Evolutionary conservation across 2,797 vertebrate genomes (phyloP), one percentile per base, ranked within the genome.

Genomic region (Lacerta viridis): DNA sequence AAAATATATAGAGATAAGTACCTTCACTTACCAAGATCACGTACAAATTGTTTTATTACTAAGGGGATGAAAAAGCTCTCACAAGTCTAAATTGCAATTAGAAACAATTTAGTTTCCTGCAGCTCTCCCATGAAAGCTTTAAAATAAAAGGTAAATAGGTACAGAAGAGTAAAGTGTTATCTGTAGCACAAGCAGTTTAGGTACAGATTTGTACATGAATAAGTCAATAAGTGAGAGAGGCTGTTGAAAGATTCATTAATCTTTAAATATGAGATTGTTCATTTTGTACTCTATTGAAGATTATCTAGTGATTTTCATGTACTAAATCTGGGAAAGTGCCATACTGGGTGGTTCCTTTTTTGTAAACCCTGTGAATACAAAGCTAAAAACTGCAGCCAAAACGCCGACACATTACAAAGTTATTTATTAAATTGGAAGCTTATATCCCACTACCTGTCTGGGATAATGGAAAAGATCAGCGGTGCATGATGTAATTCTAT

Each of bases 231-330:
- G 85, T 91, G 68, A 87, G 84, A 94, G 93, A 86, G 90, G 83
- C 80, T 83, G 17, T 85, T 91, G 86, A 90, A 95, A 91, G 87
- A 96, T 93, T 90, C 92, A 93, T 96, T 95, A 93, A 92, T 95
- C 92, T 96, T 96, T 95, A 94, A 95, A 90, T 94, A 93, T 69
- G 88, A 89, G 83, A 80, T 94, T 87, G 88, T 93, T 96, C 91
- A 76, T 90, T 93, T 90, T 92, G 64, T 77, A 89, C 87, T 84
- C 86, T 92, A 61, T 88, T 90, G 75, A 0, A 0, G 80, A 93
- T 96, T 96, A 92, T 95, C 89, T 92, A 89, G 87, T 93, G 86
- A 50, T 94, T 95, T 95, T 92, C 89, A 80, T 90, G 82, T 91
- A 81, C 90, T 93, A 5, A 93, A 91, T 87, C 86, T 95, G 94